These are phyloP conservation scores for Chaitophorus viminalis DNA, from an alignment of 2,888 invertebrate genomes.

Conservation along the genomic window DNA sequence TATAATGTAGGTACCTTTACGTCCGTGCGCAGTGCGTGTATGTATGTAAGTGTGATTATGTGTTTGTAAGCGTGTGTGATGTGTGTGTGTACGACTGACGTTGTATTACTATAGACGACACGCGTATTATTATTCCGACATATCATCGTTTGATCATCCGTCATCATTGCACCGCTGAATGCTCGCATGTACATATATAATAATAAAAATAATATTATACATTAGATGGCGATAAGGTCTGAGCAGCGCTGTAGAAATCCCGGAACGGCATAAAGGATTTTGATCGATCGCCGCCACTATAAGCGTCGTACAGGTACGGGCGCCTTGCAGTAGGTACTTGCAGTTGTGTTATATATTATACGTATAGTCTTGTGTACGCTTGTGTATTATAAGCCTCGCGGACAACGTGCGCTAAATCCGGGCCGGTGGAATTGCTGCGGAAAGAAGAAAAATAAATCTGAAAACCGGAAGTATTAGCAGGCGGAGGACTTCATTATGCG, in stretches of 20 bases:
- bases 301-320: neutral
- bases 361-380: neutral
- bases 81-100: neutral
- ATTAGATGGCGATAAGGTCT: neutral
- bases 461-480: conserved; percentile 26
- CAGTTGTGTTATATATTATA: no score
- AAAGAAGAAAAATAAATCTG: neutral
- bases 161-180: conserved; percentile 36
- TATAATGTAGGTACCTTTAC: neutral
- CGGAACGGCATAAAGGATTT: conserved; percentile 30
- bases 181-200: neutral
- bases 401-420: neutral
- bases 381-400: neutral
- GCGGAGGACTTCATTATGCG: neutral
- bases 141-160: conserved; percentile 56
- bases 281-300: conserved; percentile 43
- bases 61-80: no score
- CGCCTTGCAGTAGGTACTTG: neutral
- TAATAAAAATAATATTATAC: neutral
- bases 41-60: no score
- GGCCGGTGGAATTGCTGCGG: neutral
- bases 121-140: conserved; percentile 47
- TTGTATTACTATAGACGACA: neutral
- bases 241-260: neutral
- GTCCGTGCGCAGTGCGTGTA: neutral